Conservation (phyloP, 2,888 invertebrate species). For the Drepanosiphum platanoidis region DNA sequence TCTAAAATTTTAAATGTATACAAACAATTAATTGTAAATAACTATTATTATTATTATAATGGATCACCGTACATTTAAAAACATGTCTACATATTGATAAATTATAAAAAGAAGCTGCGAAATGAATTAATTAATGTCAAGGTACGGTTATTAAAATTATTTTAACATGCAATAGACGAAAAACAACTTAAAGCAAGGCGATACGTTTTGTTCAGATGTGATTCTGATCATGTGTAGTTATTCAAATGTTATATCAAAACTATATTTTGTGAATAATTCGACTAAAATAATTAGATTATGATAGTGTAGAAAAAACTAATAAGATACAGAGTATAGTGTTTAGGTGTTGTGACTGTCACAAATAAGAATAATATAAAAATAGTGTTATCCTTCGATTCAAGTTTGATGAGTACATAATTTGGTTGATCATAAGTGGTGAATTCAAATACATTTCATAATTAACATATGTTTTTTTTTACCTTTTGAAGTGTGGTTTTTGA, state of each 20-base stretch:
- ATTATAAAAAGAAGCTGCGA: neutral
- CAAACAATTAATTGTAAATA: neutral
- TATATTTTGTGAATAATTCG: neutral
- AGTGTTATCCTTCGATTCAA: conserved; percentile 5
- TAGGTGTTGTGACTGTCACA: neutral
- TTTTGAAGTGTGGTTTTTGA: neutral
- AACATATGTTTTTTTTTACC: neutral
- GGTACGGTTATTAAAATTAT: neutral
- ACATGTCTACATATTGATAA: neutral
- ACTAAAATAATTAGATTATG: neutral
- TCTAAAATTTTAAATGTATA: neutral
- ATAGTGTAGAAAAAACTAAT: neutral
- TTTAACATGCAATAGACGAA: neutral
- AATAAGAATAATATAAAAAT: neutral
- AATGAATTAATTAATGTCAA: neutral
- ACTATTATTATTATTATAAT: neutral
- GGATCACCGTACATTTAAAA: conserved; percentile 10
- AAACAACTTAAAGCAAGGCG: neutral
- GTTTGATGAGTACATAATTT: neutral
- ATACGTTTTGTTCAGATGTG: neutral
- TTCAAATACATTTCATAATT: neutral
- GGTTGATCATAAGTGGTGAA: neutral
- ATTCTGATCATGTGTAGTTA: neutral
- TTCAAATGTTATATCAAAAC: neutral
- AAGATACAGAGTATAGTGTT: neutral